These are phyloP conservation scores for Propithecus perrieri DNA, from an alignment of 2,797 vertebrate species.

Conservation along the genomic window DNA sequence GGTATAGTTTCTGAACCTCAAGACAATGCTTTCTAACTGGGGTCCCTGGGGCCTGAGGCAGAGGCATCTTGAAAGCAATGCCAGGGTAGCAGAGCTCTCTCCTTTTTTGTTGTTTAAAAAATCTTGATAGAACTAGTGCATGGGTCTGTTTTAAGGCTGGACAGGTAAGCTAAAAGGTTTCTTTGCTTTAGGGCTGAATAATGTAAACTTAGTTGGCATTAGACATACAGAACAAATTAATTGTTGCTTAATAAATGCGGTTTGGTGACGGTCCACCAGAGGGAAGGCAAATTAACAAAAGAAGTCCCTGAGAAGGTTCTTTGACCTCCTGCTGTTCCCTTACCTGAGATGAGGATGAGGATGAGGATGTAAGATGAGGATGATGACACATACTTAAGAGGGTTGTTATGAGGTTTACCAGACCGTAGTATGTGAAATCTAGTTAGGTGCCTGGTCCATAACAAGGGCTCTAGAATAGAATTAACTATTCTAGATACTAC, in stretches of 20 bases:
- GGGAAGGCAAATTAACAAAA: not conserved
- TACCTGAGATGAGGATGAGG: not conserved
- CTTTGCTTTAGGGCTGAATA: conserved; percentile 11
- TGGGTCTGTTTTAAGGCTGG: not conserved
- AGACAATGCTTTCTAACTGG: not conserved
- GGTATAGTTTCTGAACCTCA: not conserved
- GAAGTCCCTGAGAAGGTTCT: not conserved
- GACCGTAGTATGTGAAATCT: not conserved
- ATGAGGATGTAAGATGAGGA: not conserved
- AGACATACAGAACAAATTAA: not conserved
- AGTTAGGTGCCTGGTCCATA: not conserved
- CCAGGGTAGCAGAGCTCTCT: not conserved
- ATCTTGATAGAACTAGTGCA: not conserved
- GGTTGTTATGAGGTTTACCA: not conserved
- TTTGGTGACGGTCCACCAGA: not conserved
- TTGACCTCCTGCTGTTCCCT: not conserved
- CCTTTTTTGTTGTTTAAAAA: not conserved
- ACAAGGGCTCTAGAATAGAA: not conserved
- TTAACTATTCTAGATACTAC: not conserved
- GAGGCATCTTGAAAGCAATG: not conserved
- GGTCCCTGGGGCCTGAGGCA: not conserved
- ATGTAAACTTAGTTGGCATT: not conserved
- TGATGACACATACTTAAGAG: not conserved
- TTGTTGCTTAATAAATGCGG: not conserved
- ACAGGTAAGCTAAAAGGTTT: conserved; percentile 21